A percentile compares a stretch with the other conserved stretches of the same genome.
Evolutionary conservation across 2,797 vertebrate genomes (phyloP).

Genomic region (Parambassis ranga): DNA sequence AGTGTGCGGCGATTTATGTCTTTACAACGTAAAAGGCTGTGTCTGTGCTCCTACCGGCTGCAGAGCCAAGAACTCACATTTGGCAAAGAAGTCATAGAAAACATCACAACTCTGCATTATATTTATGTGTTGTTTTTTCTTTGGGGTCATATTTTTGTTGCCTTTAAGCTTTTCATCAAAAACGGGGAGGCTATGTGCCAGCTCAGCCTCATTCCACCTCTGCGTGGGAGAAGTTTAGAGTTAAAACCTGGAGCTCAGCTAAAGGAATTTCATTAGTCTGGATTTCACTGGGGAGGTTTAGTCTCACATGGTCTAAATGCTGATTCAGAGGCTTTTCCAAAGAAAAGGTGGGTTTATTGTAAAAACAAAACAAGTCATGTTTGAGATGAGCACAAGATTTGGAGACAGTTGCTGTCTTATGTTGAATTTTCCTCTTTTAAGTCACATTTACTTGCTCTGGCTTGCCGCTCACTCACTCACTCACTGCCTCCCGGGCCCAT

Average conservation of each 20-base stretch:
- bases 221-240: background rate
- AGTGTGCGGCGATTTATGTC: background rate
- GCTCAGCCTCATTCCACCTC: background rate
- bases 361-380: background rate
- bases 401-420: background rate
- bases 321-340: background rate
- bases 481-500: too few species aligned
- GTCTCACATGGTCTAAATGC: background rate
- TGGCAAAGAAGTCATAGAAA: too few species aligned
- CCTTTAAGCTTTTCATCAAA: background rate
- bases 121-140: too few species aligned
- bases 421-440: too few species aligned
- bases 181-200: background rate
- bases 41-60: too few species aligned
- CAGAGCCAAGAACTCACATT: too few species aligned
- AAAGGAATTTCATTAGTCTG: constrained; percentile 19
- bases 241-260: background rate
- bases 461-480: too few species aligned
- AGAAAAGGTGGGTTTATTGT: background rate
- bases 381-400: background rate
- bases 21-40: background rate
- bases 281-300: constrained; percentile 5
- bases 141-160: background rate
- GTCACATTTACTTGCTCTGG: too few species aligned
- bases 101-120: too few species aligned